A percentile compares a stretch with the other conserved stretches of the same genome.
These are phyloP conservation scores for Rachycentron canadum DNA, from an alignment of 2,797 vertebrate species.

Conservation along the genomic window DNA sequence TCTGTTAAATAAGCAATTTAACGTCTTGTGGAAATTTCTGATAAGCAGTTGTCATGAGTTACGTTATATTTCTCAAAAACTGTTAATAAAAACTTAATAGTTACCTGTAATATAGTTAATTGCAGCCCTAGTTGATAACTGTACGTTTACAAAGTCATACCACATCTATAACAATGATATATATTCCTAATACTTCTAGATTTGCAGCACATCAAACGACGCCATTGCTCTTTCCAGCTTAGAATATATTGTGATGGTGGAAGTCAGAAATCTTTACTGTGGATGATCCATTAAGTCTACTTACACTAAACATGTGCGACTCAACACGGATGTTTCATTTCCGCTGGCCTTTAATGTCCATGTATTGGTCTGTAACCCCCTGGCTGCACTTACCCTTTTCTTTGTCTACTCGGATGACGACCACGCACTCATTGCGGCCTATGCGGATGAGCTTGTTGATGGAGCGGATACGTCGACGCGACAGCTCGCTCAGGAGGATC, in stretches of 20 bases:
- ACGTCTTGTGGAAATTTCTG: background rate
- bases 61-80: background rate
- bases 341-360: background rate
- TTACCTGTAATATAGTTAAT: background rate
- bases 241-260: too few species aligned
- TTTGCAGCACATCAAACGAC: background rate
- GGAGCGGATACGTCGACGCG: constrained; percentile 96
- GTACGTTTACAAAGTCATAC: background rate
- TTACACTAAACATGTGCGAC: too few species aligned
- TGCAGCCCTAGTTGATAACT: background rate
- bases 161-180: background rate
- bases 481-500: constrained; percentile 98
- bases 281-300: background rate
- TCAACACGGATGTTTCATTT: background rate
- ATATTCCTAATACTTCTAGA: background rate
- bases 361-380: too few species aligned
- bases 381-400: constrained; percentile 91
- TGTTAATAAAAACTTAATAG: background rate
- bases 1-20: background rate
- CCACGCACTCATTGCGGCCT: constrained; percentile 97
- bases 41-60: background rate
- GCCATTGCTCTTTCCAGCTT: background rate
- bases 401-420: constrained; percentile 99
- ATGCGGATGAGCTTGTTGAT: constrained; percentile 99
- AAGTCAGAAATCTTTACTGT: background rate